Conservation (phyloP, 2,888 invertebrate species). For the Reticulitermes lucifugus region DNA sequence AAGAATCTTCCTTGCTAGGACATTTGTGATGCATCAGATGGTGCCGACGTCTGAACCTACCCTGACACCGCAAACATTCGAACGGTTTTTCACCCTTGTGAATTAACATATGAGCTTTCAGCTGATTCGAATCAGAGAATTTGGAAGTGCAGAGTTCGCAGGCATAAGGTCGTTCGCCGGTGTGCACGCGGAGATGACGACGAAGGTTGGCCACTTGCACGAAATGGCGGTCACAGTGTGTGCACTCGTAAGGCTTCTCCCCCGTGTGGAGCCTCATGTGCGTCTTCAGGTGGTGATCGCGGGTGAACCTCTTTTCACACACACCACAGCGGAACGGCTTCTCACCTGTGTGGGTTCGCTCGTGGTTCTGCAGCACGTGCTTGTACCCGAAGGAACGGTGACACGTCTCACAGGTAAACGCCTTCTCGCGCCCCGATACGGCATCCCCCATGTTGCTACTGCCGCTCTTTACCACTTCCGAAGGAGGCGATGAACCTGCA, state of each 20-base stretch:
- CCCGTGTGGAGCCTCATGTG: conserved; percentile 94
- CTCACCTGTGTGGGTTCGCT: conserved; percentile 94
- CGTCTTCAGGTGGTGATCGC: conserved; percentile 94
- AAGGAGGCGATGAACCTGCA: conserved; percentile 58
- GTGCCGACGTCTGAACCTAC: conserved; percentile 86
- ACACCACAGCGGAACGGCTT: conserved; percentile 94
- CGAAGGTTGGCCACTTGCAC: conserved; percentile 94
- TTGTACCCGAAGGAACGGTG: conserved; percentile 93
- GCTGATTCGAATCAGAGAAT: conserved; percentile 92
- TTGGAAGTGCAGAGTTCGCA: conserved; percentile 87
- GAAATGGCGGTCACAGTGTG: conserved; percentile 91
- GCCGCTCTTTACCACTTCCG: conserved; percentile 42
- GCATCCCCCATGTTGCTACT: conserved; percentile 56
- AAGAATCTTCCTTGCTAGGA: conserved; percentile 60
- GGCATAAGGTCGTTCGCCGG: conserved; percentile 90
- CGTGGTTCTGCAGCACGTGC: conserved; percentile 94
- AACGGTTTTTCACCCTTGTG: conserved; percentile 94
- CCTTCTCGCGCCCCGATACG: conserved; percentile 73
- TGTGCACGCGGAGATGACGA: conserved; percentile 90
- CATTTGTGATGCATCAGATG: conserved; percentile 90
- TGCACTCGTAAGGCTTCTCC: conserved; percentile 92
- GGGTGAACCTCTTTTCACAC: conserved; percentile 91
- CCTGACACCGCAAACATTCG: conserved; percentile 82
- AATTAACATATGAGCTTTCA: conserved; percentile 89
- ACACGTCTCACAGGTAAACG: conserved; percentile 90